Percentiles rank a stretch among this genome's conserved stretches.
phyloP scores from a whole-genome alignment of 2,888 invertebrate species.

The Acronicta psi region DNA sequence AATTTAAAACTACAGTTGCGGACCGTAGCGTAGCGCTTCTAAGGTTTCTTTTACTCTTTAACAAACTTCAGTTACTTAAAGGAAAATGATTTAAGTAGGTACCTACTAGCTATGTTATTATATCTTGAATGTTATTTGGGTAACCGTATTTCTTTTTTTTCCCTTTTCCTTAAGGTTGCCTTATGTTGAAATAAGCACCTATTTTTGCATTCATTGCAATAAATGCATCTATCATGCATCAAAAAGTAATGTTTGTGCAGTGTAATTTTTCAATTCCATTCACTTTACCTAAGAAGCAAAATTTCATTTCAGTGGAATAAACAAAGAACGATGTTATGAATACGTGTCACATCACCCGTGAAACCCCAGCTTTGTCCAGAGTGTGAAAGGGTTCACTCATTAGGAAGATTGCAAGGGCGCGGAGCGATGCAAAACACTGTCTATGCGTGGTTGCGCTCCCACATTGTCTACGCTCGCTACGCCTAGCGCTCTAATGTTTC shows the following conservation, averaged over 20 bases:
- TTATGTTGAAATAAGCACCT: no score
- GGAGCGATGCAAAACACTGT: slow-evolving; percentile 78
- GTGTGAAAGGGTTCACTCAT: slow-evolving; percentile 89
- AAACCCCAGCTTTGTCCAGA: slow-evolving; percentile 85
- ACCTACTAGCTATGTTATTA: no score
- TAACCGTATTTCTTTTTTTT: no score
- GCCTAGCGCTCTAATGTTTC: slow-evolving; percentile 72
- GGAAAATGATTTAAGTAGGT: no score
- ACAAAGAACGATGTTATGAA: slow-evolving; percentile 80
- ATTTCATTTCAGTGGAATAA: slow-evolving; percentile 72
- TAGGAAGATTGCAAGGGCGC: slow-evolving; percentile 88
- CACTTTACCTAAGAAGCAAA: slow-evolving; percentile 56
- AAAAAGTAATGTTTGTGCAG: background rate
- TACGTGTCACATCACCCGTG: slow-evolving; percentile 85
- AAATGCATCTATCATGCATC: no score
- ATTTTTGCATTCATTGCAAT: no score
- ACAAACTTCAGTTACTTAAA: no score
- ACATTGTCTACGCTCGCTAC: slow-evolving; percentile 78
- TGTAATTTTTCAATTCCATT: slow-evolving; percentile 41
- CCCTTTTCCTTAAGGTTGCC: no score
- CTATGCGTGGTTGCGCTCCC: slow-evolving; percentile 69
- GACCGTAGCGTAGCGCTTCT: slow-evolving; percentile 2
- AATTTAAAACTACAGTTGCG: no score
- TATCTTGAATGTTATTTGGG: no score
- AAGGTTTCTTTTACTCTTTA: slow-evolving; percentile 11